Conservation (phyloP, 1,140 invertebrate genomes). For the Drosophila repleta region DNA sequence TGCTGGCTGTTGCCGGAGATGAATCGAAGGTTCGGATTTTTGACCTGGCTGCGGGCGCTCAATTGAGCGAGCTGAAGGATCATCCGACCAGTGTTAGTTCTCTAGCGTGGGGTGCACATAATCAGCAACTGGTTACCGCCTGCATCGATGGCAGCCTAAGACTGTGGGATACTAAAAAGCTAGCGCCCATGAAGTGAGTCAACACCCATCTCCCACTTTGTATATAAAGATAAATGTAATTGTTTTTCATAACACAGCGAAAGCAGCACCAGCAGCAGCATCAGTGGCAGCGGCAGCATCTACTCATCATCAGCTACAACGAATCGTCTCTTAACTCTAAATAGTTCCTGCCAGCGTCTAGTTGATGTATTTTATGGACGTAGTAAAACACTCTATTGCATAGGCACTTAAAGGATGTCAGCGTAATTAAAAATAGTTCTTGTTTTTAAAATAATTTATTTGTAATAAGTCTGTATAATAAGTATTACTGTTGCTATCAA, state of each 20-base stretch:
- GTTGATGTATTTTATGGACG: conserved; percentile 79
- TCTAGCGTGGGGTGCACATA: conserved; percentile 88
- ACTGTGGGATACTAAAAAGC: conserved; percentile 87
- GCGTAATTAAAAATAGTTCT: conserved; percentile 35
- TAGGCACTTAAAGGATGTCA: conserved; percentile 63
- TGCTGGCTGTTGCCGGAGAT: conserved; percentile 90
- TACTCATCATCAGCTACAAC: conserved; percentile 60
- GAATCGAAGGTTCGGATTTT: conserved; percentile 86
- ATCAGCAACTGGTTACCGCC: conserved; percentile 88
- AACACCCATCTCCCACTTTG: background rate
- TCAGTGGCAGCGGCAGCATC: conserved; percentile 25
- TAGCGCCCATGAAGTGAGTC: conserved; percentile 62
- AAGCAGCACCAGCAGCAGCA: conserved; percentile 32
- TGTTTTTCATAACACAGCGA: conserved; percentile 41
- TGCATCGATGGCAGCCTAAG: conserved; percentile 91
- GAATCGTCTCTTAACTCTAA: conserved; percentile 73
- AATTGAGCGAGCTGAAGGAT: conserved; percentile 89
- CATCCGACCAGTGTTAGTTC: conserved; percentile 91
- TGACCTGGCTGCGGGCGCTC: conserved; percentile 85
- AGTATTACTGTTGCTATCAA: conserved; percentile 75
- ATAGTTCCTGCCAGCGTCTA: conserved; percentile 79
- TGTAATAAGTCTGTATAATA: conserved; percentile 80
- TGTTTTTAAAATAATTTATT: conserved; percentile 80
- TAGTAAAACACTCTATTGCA: conserved; percentile 73
- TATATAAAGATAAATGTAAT: background rate